Percentiles rank a stretch among this genome's conserved stretches.
Evolutionary conservation across 2,888 invertebrate species (phyloP).

Genomic region (Sicus ferrugineus): DNA sequence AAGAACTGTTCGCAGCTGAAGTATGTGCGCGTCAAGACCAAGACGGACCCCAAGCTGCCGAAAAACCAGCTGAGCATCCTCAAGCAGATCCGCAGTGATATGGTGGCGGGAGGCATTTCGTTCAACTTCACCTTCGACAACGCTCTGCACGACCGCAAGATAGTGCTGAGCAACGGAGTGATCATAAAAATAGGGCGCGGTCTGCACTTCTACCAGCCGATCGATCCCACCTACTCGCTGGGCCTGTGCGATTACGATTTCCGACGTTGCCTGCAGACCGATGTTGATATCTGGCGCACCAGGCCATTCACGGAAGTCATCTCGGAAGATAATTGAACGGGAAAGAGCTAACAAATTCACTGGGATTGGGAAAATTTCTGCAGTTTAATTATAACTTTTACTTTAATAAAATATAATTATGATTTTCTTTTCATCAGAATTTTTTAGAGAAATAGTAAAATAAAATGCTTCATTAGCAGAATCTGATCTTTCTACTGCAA

Average conservation of each 20-base stretch:
- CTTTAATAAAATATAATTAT: no score
- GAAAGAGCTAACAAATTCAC: no score
- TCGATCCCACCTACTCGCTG: slow-evolving; percentile 72
- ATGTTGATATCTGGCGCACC: slow-evolving; percentile 71
- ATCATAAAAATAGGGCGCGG: slow-evolving; percentile 90
- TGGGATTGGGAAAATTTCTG: no score
- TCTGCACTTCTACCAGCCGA: slow-evolving; percentile 81
- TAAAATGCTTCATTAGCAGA: no score
- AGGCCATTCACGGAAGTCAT: slow-evolving; percentile 24
- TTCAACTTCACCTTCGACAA: slow-evolving; percentile 73
- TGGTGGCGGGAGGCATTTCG: slow-evolving; percentile 68
- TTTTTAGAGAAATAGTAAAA: no score
- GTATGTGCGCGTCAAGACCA: slow-evolving; percentile 70
- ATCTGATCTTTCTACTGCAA: no score
- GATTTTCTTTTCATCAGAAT: no score
- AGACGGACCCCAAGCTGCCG: slow-evolving; percentile 68
- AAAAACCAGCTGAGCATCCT: slow-evolving; percentile 65
- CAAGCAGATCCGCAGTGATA: slow-evolving; percentile 68
- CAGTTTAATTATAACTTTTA: no score
- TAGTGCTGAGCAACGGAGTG: slow-evolving; percentile 89
- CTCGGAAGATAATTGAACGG: not conserved
- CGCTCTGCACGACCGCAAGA: slow-evolving; percentile 84
- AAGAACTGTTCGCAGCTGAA: slow-evolving; percentile 71
- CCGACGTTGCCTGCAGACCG: slow-evolving; percentile 81
- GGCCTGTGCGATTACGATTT: slow-evolving; percentile 80